Base-by-base conservation (phyloP, 2,888 invertebrate genomes). In the Lacanobia wlatinum region DNA sequence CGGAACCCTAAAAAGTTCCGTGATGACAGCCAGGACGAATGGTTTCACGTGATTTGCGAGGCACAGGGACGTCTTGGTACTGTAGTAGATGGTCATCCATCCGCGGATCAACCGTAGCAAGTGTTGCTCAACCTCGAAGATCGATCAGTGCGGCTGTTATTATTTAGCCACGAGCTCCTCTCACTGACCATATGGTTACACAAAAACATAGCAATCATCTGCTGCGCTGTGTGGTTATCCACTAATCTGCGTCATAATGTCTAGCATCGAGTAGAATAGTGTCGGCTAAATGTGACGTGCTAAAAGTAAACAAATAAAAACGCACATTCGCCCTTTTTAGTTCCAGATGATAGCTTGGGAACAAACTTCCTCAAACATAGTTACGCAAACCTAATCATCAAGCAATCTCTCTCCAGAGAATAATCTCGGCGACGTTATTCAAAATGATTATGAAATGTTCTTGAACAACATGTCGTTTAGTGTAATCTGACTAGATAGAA, bases 361-460 rank as follows among this genome's bases (percentile, higher is more conserved):
- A 75, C 63, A 62, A 76, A 73, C 70, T 73, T 66, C 28, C 50
- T 34, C 55, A 28, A 62, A 58, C 63, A 73, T 79, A 79, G 78
- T 68, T 72, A 59, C 60, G n/a, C 50, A 82, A 85, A 80, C 69
- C 66, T 60, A 75, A 80, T 76, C 74, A 76, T 84, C 70, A 58
- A 70, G 65, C 65, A 74, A 81, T 73, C 65, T 72, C 79, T 76
- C 81, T 74, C 16, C 55, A 10, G 86, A 82, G 82, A 77, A 60
- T 58, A 76, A 81, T 79, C 68, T 68, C 78, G 28, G 61, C 1
- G 75, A 77, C 73, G 80, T 79, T 84, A 82, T 84, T 86, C 84
- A 86, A 74, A 79, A 82, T 73, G 73, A 76, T 80, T 80, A 82
- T 86, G 78, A 84, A 73, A 82, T 73, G 76, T 78, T 78, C 83